A percentile compares a stretch with the other conserved stretches of the same genome.
Evolutionary conservation across 2,888 invertebrate genomes (phyloP).

Genomic region (Eretmocerus hayati): DNA sequence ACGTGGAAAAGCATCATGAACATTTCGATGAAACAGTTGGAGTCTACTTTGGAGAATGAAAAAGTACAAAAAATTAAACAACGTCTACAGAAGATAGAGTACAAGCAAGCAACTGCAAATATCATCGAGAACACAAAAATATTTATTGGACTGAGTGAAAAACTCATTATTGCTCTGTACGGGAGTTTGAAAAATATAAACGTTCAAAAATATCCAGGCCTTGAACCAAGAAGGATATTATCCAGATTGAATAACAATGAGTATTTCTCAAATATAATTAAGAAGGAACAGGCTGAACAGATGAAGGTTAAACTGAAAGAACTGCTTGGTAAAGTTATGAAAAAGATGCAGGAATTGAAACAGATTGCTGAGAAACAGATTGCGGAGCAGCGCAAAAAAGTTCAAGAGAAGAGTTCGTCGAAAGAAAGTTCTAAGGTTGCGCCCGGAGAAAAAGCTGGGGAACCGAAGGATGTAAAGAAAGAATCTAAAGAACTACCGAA

Average conservation of each 20-base stretch:
- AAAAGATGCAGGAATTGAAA: constrained; percentile 19
- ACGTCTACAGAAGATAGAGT: no score
- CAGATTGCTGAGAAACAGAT: neutral
- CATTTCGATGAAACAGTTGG: neutral
- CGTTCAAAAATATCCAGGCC: no score
- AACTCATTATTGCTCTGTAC: no score
- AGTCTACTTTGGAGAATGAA: no score
- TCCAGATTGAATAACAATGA: no score
- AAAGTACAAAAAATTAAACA: no score
- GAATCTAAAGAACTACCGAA: neutral
- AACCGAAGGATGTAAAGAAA: neutral
- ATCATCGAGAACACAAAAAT: no score
- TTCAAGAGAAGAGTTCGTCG: neutral
- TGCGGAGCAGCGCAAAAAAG: neutral
- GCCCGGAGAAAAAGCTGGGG: neutral
- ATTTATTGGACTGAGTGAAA: no score
- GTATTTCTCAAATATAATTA: neutral
- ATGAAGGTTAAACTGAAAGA: neutral
- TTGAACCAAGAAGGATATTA: no score
- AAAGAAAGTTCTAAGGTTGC: no score
- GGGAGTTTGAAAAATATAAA: no score
- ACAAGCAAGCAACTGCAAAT: no score
- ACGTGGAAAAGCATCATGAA: neutral
- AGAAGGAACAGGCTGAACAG: constrained; percentile 3
- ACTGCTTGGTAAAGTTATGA: constrained; percentile 3